phyloP scores from a whole-genome alignment of 1,140 invertebrate genomes.

The Sycophila sp. region DNA sequence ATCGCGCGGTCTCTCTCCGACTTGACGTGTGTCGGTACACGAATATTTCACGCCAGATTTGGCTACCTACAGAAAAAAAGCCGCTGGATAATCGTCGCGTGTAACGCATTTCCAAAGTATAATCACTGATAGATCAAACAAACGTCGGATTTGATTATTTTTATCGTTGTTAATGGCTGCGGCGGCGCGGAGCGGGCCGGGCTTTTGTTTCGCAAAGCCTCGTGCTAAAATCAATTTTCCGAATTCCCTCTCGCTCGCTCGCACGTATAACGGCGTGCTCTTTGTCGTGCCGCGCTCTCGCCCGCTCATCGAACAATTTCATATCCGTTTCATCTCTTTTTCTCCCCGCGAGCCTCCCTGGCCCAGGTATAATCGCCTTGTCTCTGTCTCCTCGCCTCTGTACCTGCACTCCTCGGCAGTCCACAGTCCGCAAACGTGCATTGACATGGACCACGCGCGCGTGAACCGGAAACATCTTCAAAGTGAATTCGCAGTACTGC shows the following conservation, averaged over 20 bases:
- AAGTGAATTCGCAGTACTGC: not conserved
- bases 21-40: not conserved
- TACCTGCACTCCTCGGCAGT: not conserved
- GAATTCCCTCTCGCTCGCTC: slow-evolving; percentile 42
- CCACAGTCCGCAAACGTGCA: slow-evolving; percentile 12
- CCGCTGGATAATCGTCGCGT: slow-evolving; percentile 38
- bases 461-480: not conserved
- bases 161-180: slow-evolving; percentile 63
- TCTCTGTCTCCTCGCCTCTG: slow-evolving; percentile 10
- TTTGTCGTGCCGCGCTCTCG: slow-evolving; percentile 35
- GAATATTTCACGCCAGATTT: slow-evolving; percentile 12
- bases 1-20: not conserved
- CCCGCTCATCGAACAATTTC: slow-evolving; percentile 38
- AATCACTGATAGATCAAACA: slow-evolving; percentile 63
- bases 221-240: slow-evolving; percentile 62
- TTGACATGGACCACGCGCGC: not conserved
- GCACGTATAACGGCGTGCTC: slow-evolving; percentile 7
- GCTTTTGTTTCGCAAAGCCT: slow-evolving; percentile 63
- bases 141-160: slow-evolving; percentile 65
- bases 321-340: slow-evolving; percentile 31
- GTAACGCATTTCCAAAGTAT: slow-evolving; percentile 47
- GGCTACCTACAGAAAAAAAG: slow-evolving; percentile 15
- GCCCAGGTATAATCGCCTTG: not conserved
- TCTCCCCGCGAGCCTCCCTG: not conserved
- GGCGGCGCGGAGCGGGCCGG: slow-evolving; percentile 49